These are phyloP conservation scores for Poecile atricapillus DNA, from an alignment of 2,113 vertebrate species.

Conservation along the genomic window DNA sequence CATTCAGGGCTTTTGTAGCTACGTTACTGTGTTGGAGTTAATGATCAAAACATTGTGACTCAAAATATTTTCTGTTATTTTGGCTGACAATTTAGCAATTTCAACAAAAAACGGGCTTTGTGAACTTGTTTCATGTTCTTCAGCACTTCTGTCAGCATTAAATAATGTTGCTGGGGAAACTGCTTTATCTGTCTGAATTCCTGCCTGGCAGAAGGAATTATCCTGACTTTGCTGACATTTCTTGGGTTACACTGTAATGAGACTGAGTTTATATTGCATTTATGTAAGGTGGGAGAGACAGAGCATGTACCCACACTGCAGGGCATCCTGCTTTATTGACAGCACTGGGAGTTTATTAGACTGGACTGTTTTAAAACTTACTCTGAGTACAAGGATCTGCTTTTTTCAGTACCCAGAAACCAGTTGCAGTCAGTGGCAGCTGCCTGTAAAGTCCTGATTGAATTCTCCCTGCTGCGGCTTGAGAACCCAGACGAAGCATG, in stretches of 20 bases:
- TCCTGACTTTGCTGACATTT: background rate
- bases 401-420: constrained; percentile 89
- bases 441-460: constrained; percentile 97
- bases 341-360: background rate
- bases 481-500: constrained; percentile 98
- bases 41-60: background rate
- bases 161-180: background rate
- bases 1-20: background rate
- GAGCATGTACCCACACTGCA: background rate
- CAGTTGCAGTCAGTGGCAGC: constrained; percentile 93
- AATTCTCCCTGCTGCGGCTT: constrained; percentile 92
- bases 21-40: background rate
- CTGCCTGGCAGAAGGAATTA: background rate
- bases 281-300: background rate
- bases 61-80: background rate
- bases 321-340: background rate
- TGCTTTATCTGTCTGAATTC: background rate
- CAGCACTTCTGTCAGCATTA: background rate
- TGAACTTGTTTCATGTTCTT: background rate
- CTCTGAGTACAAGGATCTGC: background rate
- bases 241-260: background rate
- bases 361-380: background rate
- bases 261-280: background rate
- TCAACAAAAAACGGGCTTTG: background rate
- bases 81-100: background rate